Evolutionary conservation across 2,888 invertebrate species (phyloP), one percentile per base, ranked within the genome.

Genomic region (Drosophila imparisetae): DNA sequence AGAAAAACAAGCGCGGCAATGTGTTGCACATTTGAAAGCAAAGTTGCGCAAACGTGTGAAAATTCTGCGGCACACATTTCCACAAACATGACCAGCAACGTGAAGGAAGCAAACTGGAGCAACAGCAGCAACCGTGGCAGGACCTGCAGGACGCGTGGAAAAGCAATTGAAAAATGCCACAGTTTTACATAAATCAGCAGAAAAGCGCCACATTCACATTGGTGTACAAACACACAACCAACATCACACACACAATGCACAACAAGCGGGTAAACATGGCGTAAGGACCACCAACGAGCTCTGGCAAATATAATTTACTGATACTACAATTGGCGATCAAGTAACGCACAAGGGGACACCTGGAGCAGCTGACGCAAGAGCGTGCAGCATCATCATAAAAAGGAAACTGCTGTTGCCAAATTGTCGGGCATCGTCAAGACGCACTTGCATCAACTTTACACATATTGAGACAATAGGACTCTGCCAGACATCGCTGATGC

Each of bases 121-220:
- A 60, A 53, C 59, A 40, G 32, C 61, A 60, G 64, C 40, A 54
- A 42, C 58, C 53, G 60, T 29, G 55, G 53, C 49, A 67, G 30
- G 38, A 62, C 67, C 79, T 84, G 76, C 84, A 72, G 81, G 71
- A 79, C 72, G 80, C 65, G 62, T 65, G 72, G 72, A 89, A 89
- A 89, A 72, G 87, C 89, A 85, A 85, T 85, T 89, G 84, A 89
- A 85, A 84, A 89, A 85, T 85, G 81, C 87, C 84, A 85, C 82
- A 84, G 87, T 83, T 83, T 85, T 89, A 87, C 84, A 85, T 85
- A 85, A 85, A 86, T 85, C 84, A 89, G 84, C 84, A 89, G 89
- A 81, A 83, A 86, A 77, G 84, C 87, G 82, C 80, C 82, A 69
- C 87, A 83, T 77, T 84, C 82, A 69, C 87, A 83, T 77, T 84